These are phyloP conservation scores for Parazoanthus atlanticus DNA, from an alignment of 92 coral and sea anemone species.

Conservation along the genomic window DNA sequence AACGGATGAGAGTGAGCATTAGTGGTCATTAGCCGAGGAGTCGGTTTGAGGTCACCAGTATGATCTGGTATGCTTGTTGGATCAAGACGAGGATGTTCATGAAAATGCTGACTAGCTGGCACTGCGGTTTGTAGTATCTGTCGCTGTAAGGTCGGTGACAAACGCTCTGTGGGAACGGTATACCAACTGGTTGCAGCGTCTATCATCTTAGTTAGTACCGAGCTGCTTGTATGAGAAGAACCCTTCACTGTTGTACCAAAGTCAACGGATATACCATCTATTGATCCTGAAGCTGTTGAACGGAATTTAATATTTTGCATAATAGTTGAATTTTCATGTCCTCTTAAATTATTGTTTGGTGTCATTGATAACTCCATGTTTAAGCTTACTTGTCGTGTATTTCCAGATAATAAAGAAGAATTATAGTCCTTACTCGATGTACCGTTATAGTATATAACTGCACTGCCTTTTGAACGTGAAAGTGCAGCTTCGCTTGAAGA, in stretches of 20 bases:
- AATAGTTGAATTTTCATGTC: neutral
- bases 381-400: neutral
- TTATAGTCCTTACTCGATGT: neutral
- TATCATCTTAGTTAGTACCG: neutral
- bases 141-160: neutral
- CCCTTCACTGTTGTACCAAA: neutral
- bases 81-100: neutral
- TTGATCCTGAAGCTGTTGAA: neutral
- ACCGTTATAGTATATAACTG: neutral
- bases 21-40: neutral
- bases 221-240: neutral
- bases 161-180: neutral
- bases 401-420: neutral
- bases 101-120: neutral
- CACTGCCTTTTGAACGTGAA: neutral
- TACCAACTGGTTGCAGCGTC: neutral
- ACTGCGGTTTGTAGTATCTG: conserved; percentile 19
- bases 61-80: neutral
- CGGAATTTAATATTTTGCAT: neutral
- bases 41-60: neutral
- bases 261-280: neutral
- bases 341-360: neutral
- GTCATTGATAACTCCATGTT: neutral
- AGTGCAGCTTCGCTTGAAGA: neutral
- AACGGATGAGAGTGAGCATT: neutral